A percentile compares a stretch with the other conserved stretches of the same genome.
Conservation (phyloP, 2,797 vertebrate genomes). For the Arnoldichthys spilopterus region DNA sequence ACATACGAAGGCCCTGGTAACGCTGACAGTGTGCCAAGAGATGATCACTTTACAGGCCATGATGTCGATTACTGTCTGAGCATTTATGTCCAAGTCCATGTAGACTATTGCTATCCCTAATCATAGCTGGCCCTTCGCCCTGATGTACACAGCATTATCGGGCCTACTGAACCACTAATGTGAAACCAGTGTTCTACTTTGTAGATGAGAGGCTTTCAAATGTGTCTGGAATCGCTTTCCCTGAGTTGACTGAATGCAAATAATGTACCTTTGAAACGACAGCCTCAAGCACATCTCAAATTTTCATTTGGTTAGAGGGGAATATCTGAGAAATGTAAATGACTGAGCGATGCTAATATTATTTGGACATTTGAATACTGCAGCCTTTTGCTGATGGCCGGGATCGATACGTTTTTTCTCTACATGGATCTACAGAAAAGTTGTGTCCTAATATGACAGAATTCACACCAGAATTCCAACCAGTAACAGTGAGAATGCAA, state of each 20-base stretch:
- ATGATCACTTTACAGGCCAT: neutral
- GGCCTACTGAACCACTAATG: neutral
- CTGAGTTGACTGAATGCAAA: slow-evolving; percentile 19
- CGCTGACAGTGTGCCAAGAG: neutral
- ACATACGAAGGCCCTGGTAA: neutral
- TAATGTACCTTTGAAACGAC: neutral
- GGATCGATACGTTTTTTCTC: neutral
- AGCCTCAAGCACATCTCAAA: neutral
- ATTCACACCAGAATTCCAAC: neutral
- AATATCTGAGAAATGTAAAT: neutral
- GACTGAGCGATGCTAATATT: neutral
- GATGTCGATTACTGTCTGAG: neutral
- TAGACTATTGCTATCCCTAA: neutral
- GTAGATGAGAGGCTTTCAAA: neutral
- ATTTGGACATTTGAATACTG: neutral
- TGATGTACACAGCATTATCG: slow-evolving; percentile 8
- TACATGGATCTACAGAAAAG: neutral
- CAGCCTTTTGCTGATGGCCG: neutral
- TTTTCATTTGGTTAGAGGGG: neutral
- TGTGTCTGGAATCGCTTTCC: slow-evolving; percentile 6
- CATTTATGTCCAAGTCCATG: neutral
- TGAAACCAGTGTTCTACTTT: neutral
- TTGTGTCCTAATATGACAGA: neutral
- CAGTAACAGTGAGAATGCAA: neutral
- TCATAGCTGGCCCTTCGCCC: neutral